Percentiles rank a stretch among this genome's conserved stretches.
These are phyloP conservation scores for Bombus impatiens DNA, from an alignment of 1,140 invertebrate genomes.

Conservation along the genomic window DNA sequence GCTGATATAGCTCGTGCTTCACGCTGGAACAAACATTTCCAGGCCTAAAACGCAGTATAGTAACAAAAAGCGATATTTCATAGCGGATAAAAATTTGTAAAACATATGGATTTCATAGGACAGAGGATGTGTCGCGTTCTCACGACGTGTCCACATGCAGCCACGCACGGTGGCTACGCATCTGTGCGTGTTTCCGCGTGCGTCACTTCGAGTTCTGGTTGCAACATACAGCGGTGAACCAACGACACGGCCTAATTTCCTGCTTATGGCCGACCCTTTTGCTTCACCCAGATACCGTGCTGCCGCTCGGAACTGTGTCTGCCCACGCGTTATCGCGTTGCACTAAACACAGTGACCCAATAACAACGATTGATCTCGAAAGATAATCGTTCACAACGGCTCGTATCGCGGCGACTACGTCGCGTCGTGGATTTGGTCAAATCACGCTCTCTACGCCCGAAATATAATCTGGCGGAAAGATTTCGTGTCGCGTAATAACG, in stretches of 20 bases:
- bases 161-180: constrained; percentile 5
- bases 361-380: constrained; percentile 30
- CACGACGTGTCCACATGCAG: constrained; percentile 22
- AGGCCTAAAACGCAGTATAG: neutral
- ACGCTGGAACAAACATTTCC: neutral
- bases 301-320: constrained; percentile 8
- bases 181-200: constrained; percentile 26
- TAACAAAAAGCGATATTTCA: neutral
- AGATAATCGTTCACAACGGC: neutral
- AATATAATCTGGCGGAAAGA: neutral
- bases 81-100: neutral
- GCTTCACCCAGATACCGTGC: constrained; percentile 41
- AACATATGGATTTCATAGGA: neutral
- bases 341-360: constrained; percentile 55
- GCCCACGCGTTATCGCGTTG: constrained; percentile 46
- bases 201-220: constrained; percentile 20
- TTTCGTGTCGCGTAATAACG: neutral
- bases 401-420: no score
- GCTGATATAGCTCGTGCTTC: neutral
- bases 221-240: constrained; percentile 44
- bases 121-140: neutral
- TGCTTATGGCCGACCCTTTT: constrained; percentile 44
- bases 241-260: constrained; percentile 54
- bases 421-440: neutral
- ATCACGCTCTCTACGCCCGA: neutral